Conservation (phyloP, 2,113 vertebrate species). For the Serinus canaria region DNA sequence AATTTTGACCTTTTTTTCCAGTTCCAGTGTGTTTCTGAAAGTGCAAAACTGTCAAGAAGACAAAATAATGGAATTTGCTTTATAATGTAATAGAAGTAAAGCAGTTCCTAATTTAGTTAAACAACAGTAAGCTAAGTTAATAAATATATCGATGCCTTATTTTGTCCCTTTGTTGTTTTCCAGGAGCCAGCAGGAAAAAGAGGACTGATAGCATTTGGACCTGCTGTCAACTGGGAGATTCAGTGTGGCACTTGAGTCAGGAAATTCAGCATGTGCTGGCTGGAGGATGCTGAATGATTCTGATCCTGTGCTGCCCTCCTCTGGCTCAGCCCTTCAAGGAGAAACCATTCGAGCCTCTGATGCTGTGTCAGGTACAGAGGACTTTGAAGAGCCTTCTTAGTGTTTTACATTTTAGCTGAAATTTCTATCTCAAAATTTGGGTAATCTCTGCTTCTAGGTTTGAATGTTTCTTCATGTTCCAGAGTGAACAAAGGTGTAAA, state of each 20-base stretch:
- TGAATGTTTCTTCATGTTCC: not conserved
- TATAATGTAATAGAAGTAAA: not conserved
- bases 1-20: not conserved
- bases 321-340: constrained; percentile 3
- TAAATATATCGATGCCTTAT: not conserved
- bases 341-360: not conserved
- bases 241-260: not conserved
- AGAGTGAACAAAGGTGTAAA: not conserved
- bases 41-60: not conserved
- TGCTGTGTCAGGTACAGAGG: constrained; percentile 67
- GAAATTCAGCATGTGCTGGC: constrained; percentile 12
- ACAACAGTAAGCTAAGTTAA: not conserved
- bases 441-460: not conserved
- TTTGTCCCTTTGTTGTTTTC: not conserved
- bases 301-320: constrained; percentile 34
- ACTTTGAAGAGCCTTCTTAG: not conserved
- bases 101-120: not conserved
- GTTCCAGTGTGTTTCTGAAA: not conserved
- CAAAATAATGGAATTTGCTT: not conserved
- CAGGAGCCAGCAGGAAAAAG: constrained; percentile 33
- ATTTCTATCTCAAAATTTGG: not conserved
- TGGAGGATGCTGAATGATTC: constrained; percentile 60
- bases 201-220: not conserved
- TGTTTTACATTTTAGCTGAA: not conserved
- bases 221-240: not conserved